Base-by-base conservation (phyloP, 1,140 invertebrate genomes). In the Rhopalosiphum maidis region DNA sequence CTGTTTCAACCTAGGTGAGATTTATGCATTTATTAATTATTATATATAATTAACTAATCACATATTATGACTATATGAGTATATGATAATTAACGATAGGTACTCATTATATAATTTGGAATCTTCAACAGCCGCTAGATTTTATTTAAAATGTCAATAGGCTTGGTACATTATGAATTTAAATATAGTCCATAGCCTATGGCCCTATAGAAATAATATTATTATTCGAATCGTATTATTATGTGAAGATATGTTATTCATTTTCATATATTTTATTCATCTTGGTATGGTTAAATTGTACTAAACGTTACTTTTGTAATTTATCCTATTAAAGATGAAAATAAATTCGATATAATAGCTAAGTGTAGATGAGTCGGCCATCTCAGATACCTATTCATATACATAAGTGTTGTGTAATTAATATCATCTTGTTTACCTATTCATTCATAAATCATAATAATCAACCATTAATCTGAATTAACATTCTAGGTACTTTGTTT, bases 401-500 rank as follows among this genome's bases (percentile, higher is more conserved):
- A 77, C n/a, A n/a, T n/a, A 6, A 77, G 15, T 25, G 9, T 11
- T 30, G 55, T 3, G 18, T 51, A 77, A n/a, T n/a, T 77, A 77
- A n/a, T n/a, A 77, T 77, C 4, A n/a, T 77, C 60, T 77, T 77
- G 30, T 77, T 37, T 37, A 83, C 0, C 8, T 83, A 68, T 22
- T 55, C 25, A 55, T 25, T 55, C 41, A 41, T 41, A 23, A n/a
- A 37, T 37, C 18, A 22, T 83, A 2, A 83, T 23, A 2, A 83
- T 37, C 7, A 37, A 83, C 22, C 9, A 83, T 51, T n/a, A 15
- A 23, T 68, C 43, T 54, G 7, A 30, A 77, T 77, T 18, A n/a
- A 68, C 15, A 2, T 86, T 91, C 25, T 37, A 94, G 93, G 93
- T 21, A 94, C 93, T 6, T 46, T 94, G 2, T 94, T 94, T 37